Base-by-base conservation (phyloP, 1,140 invertebrate species). In the Magallana angulata region DNA sequence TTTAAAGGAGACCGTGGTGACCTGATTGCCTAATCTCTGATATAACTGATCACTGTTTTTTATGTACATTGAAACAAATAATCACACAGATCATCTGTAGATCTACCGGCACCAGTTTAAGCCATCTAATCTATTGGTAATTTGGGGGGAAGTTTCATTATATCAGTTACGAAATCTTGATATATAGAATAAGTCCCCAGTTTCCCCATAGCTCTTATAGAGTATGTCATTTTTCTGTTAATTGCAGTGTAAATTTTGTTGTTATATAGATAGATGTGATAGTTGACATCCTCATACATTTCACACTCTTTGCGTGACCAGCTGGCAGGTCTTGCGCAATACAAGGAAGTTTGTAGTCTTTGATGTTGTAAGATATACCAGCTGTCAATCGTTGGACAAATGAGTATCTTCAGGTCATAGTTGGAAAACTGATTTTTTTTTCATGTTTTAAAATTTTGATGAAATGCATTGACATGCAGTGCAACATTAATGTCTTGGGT, bases 21-120 rank as follows among this genome's bases (percentile, higher is more conserved):
- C 68, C 68, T 71, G 68, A 71, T 24, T 71, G 68, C 18, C 6
- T 36, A 18, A 71, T 71, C 68, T 71, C 36, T 71, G 68, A 71
- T 71, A 18, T 71, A 11, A 3, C 24, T 30, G 2, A 71, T 71
- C 18, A 11, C 24, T 30, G 8, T 9, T 71, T 71, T 71, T 71
- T 30, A 71, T 24, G 60, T 18, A 18, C 68, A 71, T 11, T 9
- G 68, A 16, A 16, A 62, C 11, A 16, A n/a, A 14, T 16, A 12
- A 62, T 62, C 60, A 30, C 36, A 30, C 24, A 71, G 68, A 71
- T 24, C n/a, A 24, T 9, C 12, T 36, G 24, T 30, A 48, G 36
- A 48, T 71, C 68, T 71, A 24, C 24, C 36, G 68, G 68, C 68
- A 30, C 68, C 68, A 71, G 68, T 71, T 71, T 18, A 30, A 48